Evolutionary conservation across 2,113 vertebrate species (phyloP).

Genomic region (Murina feae): DNA sequence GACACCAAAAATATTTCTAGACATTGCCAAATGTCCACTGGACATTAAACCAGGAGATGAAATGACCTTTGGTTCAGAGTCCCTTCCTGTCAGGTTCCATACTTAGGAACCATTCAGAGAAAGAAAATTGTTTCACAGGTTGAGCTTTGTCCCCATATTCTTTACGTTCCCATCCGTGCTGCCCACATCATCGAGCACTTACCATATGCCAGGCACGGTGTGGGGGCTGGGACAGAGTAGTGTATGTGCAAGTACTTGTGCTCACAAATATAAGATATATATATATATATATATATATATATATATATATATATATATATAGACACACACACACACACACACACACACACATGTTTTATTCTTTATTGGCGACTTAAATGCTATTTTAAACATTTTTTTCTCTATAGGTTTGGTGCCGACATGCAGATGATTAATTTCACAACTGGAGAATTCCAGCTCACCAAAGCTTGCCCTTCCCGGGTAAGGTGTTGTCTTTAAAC

Average conservation of each 20-base stretch:
- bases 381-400: conserved; percentile 20
- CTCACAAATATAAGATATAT: no score
- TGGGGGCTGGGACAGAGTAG: rapidly evolving
- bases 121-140: neutral
- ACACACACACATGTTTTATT: neutral
- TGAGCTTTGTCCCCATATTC: neutral
- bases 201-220: rapidly evolving
- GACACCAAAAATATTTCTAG: neutral
- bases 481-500: conserved; percentile 73
- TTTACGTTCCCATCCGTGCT: neutral
- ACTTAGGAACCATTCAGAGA: neutral
- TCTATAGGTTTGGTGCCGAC: conserved; percentile 91
- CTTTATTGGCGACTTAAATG: neutral
- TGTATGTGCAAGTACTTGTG: neutral
- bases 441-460: conserved; percentile 90
- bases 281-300: rapidly evolving
- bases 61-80: neutral
- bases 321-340: no score
- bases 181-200: neutral
- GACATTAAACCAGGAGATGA: neutral
- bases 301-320: rapidly evolving
- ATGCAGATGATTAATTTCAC: conserved; percentile 89
- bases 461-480: conserved; percentile 77
- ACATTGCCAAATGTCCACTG: neutral
- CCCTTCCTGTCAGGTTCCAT: neutral